phyloP scores from a whole-genome alignment of 2,113 vertebrate genomes.

The Ondatra zibethicus region DNA sequence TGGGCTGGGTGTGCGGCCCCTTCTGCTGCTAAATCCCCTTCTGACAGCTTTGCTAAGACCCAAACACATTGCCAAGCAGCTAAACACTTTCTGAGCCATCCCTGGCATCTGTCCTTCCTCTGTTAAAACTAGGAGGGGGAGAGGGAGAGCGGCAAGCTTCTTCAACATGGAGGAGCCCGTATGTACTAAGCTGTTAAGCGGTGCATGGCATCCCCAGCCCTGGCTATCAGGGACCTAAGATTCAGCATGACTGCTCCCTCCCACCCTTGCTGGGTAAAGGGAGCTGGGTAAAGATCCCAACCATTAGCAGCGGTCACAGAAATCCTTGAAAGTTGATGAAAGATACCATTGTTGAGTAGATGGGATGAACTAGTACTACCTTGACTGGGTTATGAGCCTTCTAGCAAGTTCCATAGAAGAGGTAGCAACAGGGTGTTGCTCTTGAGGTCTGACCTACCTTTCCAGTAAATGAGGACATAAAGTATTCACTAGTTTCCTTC shows the following conservation, averaged over 20 bases:
- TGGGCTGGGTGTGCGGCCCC: not conserved
- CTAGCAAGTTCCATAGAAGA: not conserved
- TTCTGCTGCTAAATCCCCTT: not conserved
- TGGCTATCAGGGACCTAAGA: not conserved
- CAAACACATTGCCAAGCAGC: not conserved
- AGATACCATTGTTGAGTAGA: not conserved
- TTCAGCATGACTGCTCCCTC: fast-evolving
- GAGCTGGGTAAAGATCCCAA: fast-evolving
- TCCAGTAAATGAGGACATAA: not conserved
- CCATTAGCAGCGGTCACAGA: fast-evolving
- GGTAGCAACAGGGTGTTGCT: not conserved
- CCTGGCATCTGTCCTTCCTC: not conserved
- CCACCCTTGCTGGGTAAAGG: no score
- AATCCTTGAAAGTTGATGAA: fast-evolving
- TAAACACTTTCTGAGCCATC: fast-evolving
- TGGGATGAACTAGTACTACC: fast-evolving
- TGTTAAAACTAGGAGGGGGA: not conserved
- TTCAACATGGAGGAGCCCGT: fast-evolving
- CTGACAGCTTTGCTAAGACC: not conserved
- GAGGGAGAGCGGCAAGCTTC: fast-evolving
- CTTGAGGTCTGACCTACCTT: not conserved
- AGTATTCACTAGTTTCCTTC: not conserved
- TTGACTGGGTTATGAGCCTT: not conserved
- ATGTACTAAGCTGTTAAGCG: fast-evolving
- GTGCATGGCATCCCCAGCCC: fast-evolving